Conservation (phyloP, 2,797 vertebrate genomes). For the Phoeniculus purpureus region DNA sequence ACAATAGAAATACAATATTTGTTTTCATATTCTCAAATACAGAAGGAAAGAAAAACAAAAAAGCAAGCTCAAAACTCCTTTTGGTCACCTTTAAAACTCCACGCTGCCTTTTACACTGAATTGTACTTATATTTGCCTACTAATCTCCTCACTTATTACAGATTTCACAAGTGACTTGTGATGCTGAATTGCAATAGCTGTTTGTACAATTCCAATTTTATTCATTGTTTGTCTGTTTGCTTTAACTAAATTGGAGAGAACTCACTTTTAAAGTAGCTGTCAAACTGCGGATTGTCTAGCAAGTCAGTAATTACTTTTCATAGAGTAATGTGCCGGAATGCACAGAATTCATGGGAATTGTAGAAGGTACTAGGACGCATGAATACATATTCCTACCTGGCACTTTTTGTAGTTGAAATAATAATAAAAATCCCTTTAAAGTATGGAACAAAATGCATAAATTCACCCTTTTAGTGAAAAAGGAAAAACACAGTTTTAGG, state of each 20-base stretch:
- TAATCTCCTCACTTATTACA: conserved; percentile 60
- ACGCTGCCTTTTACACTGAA: neutral
- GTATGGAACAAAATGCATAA: neutral
- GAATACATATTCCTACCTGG: neutral
- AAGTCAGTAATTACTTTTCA: conserved; percentile 60
- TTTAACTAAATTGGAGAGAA: conserved; percentile 32
- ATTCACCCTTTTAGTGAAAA: neutral
- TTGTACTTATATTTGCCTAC: neutral
- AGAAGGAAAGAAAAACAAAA: neutral
- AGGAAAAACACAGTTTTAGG: neutral
- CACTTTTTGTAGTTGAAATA: conserved; percentile 23
- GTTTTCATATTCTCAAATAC: neutral
- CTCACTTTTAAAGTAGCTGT: conserved; percentile 21
- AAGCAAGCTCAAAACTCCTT: neutral
- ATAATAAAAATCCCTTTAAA: neutral
- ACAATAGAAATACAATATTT: neutral
- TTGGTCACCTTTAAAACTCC: conserved; percentile 23
- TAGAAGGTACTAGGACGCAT: neutral
- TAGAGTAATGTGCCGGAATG: conserved; percentile 21
- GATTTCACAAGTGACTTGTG: conserved; percentile 69
- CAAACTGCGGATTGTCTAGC: conserved; percentile 44
- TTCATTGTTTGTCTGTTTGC: conserved; percentile 29
- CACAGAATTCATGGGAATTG: conserved; percentile 5
- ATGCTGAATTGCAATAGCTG: conserved; percentile 40
- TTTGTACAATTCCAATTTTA: conserved; percentile 37